Percentiles rank a stretch among this genome's conserved stretches.
phyloP scores from a whole-genome alignment of 2,113 vertebrate genomes.

The Pelecanus crispus region DNA sequence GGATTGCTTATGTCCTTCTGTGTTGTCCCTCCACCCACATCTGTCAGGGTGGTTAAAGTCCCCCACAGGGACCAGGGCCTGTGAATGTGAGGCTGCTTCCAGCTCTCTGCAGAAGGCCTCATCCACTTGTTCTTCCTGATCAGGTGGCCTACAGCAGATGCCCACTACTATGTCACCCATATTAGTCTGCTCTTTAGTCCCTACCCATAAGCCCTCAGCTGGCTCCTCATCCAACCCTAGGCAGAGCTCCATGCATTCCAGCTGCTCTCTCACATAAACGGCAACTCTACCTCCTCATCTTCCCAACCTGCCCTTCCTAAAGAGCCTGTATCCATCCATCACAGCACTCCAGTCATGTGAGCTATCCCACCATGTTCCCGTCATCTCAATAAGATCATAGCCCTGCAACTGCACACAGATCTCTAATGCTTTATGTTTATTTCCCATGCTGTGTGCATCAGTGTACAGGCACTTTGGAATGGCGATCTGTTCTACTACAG shows the following conservation, averaged over 20 bases:
- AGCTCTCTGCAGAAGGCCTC: background rate
- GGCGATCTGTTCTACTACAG: background rate
- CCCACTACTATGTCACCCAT: background rate
- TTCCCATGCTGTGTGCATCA: no score
- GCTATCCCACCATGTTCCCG: background rate
- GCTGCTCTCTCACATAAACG: no score
- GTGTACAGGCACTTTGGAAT: background rate
- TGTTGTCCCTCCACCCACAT: background rate
- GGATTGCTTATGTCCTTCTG: background rate
- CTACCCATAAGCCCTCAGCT: background rate
- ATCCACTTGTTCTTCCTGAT: background rate
- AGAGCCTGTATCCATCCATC: rapidly evolving
- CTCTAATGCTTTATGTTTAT: background rate
- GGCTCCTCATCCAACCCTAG: no score
- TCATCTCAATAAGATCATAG: background rate
- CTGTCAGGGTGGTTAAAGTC: background rate
- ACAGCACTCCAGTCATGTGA: background rate
- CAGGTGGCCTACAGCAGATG: background rate
- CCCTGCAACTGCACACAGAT: background rate
- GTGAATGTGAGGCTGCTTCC: background rate
- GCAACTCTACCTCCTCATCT: background rate
- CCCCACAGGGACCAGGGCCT: background rate
- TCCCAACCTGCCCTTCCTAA: background rate
- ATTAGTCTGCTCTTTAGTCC: background rate
- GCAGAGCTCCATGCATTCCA: no score